Conservation (phyloP, 2,113 vertebrate species). For the Chamaea fasciata region DNA sequence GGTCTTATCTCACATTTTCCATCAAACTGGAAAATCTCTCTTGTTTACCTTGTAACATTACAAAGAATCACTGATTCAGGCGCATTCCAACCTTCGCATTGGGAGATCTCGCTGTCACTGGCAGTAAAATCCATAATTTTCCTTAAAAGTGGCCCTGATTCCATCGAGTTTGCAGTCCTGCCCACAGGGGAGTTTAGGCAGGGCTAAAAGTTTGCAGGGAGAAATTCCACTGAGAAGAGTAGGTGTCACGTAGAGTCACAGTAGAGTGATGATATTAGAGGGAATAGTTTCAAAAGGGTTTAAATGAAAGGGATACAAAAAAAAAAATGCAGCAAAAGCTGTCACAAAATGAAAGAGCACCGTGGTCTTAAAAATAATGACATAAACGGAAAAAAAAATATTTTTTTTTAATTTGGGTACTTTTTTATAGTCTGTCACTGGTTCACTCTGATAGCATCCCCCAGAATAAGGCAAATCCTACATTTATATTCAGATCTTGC, state of each 20-base stretch:
- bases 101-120: not conserved
- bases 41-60: not conserved
- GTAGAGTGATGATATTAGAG: fast-evolving
- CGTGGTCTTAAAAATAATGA: not conserved
- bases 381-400: too few species aligned
- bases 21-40: not conserved
- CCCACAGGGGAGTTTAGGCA: not conserved
- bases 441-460: not conserved
- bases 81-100: not conserved
- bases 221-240: not conserved
- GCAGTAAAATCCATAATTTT: not conserved
- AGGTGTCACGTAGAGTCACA: not conserved
- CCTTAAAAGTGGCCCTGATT: not conserved
- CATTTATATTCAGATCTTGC: not conserved
- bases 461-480: not conserved
- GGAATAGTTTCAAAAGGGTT: not conserved
- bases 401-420: not conserved
- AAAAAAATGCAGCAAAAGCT: not conserved
- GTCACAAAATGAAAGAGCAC: not conserved
- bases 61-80: not conserved
- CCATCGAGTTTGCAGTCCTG: not conserved
- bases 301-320: not conserved
- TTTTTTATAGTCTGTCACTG: not conserved
- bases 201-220: not conserved
- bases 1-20: not conserved